Evolutionary conservation across 2,888 invertebrate species (phyloP), one percentile per base, ranked within the genome.

Genomic region (Agrenia bidenticulata): DNA sequence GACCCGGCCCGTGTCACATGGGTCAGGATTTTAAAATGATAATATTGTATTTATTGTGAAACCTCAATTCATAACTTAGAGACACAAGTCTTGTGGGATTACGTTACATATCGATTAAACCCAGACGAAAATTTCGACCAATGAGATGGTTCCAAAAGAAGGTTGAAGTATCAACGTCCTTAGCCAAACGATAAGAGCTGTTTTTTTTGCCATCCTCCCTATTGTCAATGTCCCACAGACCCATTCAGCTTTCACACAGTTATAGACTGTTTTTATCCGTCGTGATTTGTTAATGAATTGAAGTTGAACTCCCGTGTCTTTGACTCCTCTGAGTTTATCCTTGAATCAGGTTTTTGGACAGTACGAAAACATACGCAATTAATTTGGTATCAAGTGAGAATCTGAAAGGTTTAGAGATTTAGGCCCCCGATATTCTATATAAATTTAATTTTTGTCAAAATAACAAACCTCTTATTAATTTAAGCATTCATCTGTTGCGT

Each of bases 101-200:
- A 21, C 9, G 26, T 13, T 51, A n/a, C n/a, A n/a, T n/a, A n/a
- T n/a, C n/a, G n/a, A n/a, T n/a, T n/a, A n/a, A 23, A 23, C 15
- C 21, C 51, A 51, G 23, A 23, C 51, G 51, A 7, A 21, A 51
- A 19, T 51, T 51, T 7, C 5, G 24, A 21, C 56, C 56, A 57
- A 57, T 57, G 23, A 41, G 19, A 57, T 2, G n/a, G 9, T 45
- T 15, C 5, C 5, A 32, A 55, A 26, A 41, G 39, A 41, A 41
- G 56, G 56, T n/a, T 54, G 54, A 24, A 26, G 27, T 54, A 54
- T 54, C 54, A 54, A 54, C 54, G 54, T 11, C 39, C 41, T 39
- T n/a, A 17, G n/a, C 19, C n/a, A 55, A 27, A 17, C 15, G 27
- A 55, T 55, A 55, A 24, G 55, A 13, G 13, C 45, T 51, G 15